phyloP scores from a whole-genome alignment of 2,888 invertebrate genomes.

The Cataglyphis albicans region DNA sequence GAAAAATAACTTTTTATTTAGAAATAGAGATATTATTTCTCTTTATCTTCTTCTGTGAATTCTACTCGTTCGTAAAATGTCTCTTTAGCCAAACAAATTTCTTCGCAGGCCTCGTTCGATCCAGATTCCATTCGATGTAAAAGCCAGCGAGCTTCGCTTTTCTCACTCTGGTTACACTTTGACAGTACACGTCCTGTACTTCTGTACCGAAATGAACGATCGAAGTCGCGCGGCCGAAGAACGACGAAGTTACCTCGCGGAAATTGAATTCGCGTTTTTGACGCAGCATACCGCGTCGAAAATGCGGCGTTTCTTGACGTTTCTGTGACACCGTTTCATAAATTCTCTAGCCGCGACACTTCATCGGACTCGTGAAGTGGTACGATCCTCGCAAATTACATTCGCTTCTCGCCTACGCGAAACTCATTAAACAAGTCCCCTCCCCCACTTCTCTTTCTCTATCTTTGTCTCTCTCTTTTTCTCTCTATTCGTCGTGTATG shows the following conservation, averaged over 20 bases:
- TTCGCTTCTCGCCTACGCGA: slow-evolving; percentile 61
- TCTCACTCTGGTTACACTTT: slow-evolving; percentile 20
- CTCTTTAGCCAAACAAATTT: slow-evolving; percentile 37
- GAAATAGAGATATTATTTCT: not conserved
- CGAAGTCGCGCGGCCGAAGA: slow-evolving; percentile 42
- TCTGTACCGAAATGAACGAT: slow-evolving; percentile 34
- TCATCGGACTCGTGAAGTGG: slow-evolving; percentile 56
- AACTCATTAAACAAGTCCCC: slow-evolving; percentile 70
- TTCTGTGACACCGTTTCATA: slow-evolving; percentile 45
- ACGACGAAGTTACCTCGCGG: slow-evolving; percentile 46
- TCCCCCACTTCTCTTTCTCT: not conserved
- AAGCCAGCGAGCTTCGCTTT: slow-evolving; percentile 8
- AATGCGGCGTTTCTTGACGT: slow-evolving; percentile 43
- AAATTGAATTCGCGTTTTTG: slow-evolving; percentile 54
- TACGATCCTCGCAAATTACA: slow-evolving; percentile 63
- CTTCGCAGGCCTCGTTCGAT: slow-evolving; percentile 11
- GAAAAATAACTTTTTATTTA: not conserved
- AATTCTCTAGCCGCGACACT: slow-evolving; percentile 44
- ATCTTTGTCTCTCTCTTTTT: slow-evolving; percentile 19
- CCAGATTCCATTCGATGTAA: slow-evolving; percentile 33
- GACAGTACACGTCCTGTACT: slow-evolving; percentile 39
- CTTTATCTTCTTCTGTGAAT: slow-evolving; percentile 9
- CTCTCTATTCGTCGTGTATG: slow-evolving; percentile 63
- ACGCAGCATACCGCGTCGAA: slow-evolving; percentile 43
- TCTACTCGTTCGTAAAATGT: not conserved